Base-by-base conservation (phyloP, 2,888 invertebrate species). In the Napeogenes inachia region DNA sequence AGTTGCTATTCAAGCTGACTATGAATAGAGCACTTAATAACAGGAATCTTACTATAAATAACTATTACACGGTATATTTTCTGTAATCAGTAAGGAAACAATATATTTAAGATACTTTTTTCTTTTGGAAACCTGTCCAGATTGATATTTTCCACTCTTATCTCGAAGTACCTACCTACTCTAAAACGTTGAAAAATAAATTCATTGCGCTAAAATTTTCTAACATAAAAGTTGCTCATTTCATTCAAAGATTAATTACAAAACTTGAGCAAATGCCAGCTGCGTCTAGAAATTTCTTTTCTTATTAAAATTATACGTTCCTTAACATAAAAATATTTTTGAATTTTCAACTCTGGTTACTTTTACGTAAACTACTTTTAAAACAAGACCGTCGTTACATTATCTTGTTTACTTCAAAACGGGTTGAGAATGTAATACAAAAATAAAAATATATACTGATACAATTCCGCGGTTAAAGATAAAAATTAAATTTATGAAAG, bases 401-500 rank as follows among this genome's bases (percentile, higher is more conserved):
- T 50, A 50, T 30, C 30, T 50, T 50, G 50, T 50, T 50, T 50
- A 30, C 50, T 42, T 42, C 42, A 42, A 30, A 50, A 50, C 50
- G 30, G 50, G 50, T 50, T 50, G 10, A 50, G 42, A 50, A 12
- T 8, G 21, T 30, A 50, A 30, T 50, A 8, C 50, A n/a, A 10
- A 21, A 6, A 30, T 30, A 50, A 42, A 42, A 42, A 42, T 42
- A 35, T 35, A 35, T 5, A 42, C 30, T 50, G 50, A 50, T 50
- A 50, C 46, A 56, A 58, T 47, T 59, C 58, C 33, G 53, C 54
- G 33, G 33, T 45, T n/a, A 13, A 50, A 62, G 67, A 67, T 64
- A 62, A 64, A 60, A 54, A 56, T 57, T 3, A 62, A 60, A 61
- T 63, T 64, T 63, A 67, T 58, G 54, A 63, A 57, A 61, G 45